Evolutionary conservation across 2,888 invertebrate genomes (phyloP).

Genomic region (Cryptus viduatorius): DNA sequence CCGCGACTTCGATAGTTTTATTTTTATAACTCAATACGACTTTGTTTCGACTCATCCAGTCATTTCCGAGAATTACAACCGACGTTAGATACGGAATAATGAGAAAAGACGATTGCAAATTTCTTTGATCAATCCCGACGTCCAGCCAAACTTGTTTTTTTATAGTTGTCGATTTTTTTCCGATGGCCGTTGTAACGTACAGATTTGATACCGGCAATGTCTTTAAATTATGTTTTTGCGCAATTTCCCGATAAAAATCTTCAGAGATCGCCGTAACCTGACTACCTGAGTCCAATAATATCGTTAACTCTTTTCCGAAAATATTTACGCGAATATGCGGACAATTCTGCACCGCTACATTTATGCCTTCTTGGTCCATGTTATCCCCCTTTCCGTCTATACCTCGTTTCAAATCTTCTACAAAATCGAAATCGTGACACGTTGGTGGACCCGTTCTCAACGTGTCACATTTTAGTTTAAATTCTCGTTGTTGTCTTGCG

Average conservation of each 20-base stretch:
- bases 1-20: not conserved
- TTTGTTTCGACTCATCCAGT: conserved; percentile 27
- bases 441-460: conserved; percentile 47
- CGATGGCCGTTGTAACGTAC: not conserved
- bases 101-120: not conserved
- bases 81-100: not conserved
- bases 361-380: too few species aligned
- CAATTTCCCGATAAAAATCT: not conserved
- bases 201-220: not conserved
- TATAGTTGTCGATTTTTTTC: conserved; percentile 15
- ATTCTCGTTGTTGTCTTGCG: conserved; percentile 14
- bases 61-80: not conserved
- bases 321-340: conserved; percentile 1
- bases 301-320: not conserved
- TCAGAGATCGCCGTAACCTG: not conserved
- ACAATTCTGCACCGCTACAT: not conserved
- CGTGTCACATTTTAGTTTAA: conserved; percentile 58
- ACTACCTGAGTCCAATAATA: not conserved
- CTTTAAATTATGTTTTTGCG: not conserved
- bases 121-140: not conserved
- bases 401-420: conserved; percentile 43
- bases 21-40: conserved; percentile 30
- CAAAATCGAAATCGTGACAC: conserved; percentile 52
- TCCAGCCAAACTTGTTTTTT: not conserved
- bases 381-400: conserved; percentile 10